phyloP scores from a whole-genome alignment of 2,797 vertebrate species.

The Danio aesculapii region DNA sequence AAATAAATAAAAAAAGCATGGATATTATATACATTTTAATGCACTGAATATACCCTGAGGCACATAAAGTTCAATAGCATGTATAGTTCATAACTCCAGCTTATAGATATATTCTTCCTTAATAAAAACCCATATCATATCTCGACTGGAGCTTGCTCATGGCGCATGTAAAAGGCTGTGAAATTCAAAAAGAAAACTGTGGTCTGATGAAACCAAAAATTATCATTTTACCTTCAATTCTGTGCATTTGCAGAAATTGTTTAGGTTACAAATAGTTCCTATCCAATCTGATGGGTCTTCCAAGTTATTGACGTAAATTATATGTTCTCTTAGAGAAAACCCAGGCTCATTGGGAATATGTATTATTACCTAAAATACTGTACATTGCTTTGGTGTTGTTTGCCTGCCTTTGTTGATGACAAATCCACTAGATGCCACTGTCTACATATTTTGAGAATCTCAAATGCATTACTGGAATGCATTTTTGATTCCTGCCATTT shows the following conservation, averaged over 20 bases:
- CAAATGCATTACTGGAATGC: too few relatives aligned
- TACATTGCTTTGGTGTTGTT: too few relatives aligned
- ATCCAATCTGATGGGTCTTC: neutral
- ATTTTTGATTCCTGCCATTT: too few relatives aligned
- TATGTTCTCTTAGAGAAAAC: neutral
- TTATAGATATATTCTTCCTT: conserved; percentile 14
- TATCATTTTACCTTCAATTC: neutral
- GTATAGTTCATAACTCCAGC: conserved; percentile 4
- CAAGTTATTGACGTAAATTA: neutral
- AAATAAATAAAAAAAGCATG: neutral
- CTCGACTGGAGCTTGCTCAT: neutral
- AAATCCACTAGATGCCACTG: too few relatives aligned
- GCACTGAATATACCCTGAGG: neutral
- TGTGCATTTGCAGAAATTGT: neutral
- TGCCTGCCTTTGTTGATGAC: too few relatives aligned
- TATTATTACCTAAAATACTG: too few relatives aligned
- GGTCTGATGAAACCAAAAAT: neutral
- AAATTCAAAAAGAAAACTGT: neutral
- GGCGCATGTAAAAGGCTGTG: neutral
- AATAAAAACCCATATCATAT: conserved; percentile 33
- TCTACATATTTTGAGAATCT: too few relatives aligned
- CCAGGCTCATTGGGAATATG: too few relatives aligned
- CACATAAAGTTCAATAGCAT: neutral
- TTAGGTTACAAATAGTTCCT: neutral
- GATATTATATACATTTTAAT: neutral